phyloP scores from a whole-genome alignment of 2,888 invertebrate genomes.

The Dasysyrphus tricinctus region DNA sequence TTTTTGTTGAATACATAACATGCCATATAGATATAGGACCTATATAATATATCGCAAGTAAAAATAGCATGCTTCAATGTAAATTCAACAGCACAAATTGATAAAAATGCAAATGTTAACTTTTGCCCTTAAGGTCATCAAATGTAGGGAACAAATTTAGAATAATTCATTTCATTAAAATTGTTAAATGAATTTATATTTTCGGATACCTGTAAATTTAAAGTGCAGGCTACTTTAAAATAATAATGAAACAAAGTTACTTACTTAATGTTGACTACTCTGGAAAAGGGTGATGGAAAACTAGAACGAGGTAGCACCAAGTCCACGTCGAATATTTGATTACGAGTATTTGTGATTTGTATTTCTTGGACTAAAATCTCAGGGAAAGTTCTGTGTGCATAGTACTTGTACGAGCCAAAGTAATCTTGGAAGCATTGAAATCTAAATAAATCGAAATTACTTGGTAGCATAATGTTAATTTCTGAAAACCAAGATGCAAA shows the following conservation, averaged over 20 bases:
- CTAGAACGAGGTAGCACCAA: slow-evolving; percentile 86
- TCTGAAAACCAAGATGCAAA: slow-evolving; percentile 41
- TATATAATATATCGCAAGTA: no score
- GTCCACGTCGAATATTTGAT: slow-evolving; percentile 85
- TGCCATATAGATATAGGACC: no score
- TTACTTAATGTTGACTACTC: slow-evolving; percentile 85
- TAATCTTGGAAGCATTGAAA: slow-evolving; percentile 88
- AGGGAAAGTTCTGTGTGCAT: slow-evolving; percentile 91
- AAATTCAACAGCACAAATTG: no score
- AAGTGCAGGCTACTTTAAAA: no score
- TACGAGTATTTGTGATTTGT: slow-evolving; percentile 89
- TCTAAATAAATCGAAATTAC: slow-evolving; percentile 80
- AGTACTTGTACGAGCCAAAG: slow-evolving; percentile 88
- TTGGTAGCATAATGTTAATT: background rate
- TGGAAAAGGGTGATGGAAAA: slow-evolving; percentile 84
- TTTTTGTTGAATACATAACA: no score
- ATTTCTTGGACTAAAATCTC: slow-evolving; percentile 92
- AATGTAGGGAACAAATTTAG: no score
- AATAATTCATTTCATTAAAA: no score
- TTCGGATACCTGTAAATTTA: background rate
- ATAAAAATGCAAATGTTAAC: no score
- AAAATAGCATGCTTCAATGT: no score
- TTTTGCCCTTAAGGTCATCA: no score
- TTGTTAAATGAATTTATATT: no score
- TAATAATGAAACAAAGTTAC: slow-evolving; percentile 76